Conservation (phyloP, 2,113 vertebrate genomes). For the Centropus bengalensis region DNA sequence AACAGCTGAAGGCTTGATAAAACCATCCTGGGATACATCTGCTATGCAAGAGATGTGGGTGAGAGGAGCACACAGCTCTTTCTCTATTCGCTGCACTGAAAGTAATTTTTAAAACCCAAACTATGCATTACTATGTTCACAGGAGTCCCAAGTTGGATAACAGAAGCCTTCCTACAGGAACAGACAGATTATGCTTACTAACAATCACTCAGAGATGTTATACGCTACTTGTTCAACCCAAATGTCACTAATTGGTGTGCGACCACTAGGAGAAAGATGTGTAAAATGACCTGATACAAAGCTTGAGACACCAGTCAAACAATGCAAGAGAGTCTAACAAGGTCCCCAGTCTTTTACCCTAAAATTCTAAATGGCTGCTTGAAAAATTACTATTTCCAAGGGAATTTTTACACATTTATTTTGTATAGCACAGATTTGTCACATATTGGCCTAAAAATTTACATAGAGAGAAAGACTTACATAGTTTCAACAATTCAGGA, state of each 20-base stretch:
- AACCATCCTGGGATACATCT: neutral
- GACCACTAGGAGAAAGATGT: neutral
- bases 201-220: neutral
- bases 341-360: neutral
- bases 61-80: neutral
- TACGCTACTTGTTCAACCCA: slow-evolving; percentile 3
- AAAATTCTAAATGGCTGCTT: neutral
- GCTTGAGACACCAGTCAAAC: neutral
- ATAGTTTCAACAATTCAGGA: slow-evolving; percentile 27
- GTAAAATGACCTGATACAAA: neutral
- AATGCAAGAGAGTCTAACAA: neutral
- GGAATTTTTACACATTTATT: slow-evolving; percentile 29
- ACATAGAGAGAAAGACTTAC: slow-evolving; percentile 50
- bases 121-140: neutral
- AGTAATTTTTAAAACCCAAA: neutral
- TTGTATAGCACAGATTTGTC: neutral
- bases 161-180: neutral
- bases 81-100: slow-evolving; percentile 11
- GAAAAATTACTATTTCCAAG: slow-evolving; percentile 28
- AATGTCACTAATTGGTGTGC: neutral
- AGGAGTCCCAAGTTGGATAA: neutral
- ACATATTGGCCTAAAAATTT: slow-evolving; percentile 49
- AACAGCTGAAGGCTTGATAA: neutral
- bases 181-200: neutral
- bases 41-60: neutral